These are phyloP conservation scores for Theretra japonica DNA, from an alignment of 2,888 invertebrate species.

Conservation along the genomic window DNA sequence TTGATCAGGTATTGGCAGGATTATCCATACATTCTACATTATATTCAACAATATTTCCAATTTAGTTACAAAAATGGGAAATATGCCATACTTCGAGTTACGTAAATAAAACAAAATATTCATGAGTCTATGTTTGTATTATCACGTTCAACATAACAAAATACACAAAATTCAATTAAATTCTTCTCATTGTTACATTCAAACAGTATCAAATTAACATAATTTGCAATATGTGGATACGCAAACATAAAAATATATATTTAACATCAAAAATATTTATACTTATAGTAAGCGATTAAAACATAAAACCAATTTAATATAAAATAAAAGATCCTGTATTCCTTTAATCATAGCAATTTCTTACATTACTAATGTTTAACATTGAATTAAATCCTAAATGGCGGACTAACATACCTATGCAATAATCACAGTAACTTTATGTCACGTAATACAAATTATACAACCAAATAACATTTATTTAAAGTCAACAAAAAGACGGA, in stretches of 20 bases:
- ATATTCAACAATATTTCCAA: too few species aligned
- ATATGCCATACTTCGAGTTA: too few species aligned
- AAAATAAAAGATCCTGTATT: background rate
- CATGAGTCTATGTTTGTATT: background rate
- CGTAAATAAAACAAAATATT: background rate
- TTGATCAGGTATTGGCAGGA: too few species aligned
- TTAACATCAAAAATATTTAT: too few species aligned
- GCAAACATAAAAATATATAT: too few species aligned
- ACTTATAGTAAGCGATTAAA: too few species aligned
- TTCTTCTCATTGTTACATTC: too few species aligned
- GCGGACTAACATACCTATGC: background rate
- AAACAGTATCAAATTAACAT: too few species aligned
- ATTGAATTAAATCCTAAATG: background rate
- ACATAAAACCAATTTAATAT: background rate
- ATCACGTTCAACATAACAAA: background rate
- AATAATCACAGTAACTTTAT: slow-evolving; percentile 6
- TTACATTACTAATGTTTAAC: background rate
- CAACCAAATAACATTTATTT: background rate
- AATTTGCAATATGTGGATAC: too few species aligned
- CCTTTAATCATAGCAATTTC: background rate
- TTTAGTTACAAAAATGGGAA: too few species aligned
- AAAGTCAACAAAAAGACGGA: background rate
- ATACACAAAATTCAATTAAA: background rate
- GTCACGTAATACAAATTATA: background rate
- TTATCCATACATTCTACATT: too few species aligned